Evolutionary conservation across 2,888 invertebrate species (phyloP), one percentile per base, ranked within the genome.

Genomic region (Troides helena): DNA sequence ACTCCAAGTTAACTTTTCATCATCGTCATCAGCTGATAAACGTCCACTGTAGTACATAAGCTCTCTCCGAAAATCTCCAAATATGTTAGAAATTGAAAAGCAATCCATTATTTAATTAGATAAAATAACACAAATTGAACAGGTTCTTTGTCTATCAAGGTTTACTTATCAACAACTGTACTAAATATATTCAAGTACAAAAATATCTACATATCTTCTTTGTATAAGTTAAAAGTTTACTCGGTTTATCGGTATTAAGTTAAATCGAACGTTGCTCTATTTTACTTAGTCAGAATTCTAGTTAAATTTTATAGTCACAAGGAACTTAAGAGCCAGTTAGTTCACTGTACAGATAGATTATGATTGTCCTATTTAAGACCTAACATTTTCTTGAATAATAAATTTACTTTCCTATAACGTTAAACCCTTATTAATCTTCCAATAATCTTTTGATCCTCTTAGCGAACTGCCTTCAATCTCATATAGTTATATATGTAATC

Each of bases 341-440:
- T 75, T 76, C 73, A 76, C 74, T 78, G 74, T 76, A 23, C 72
- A 76, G 75, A 76, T 74, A 72, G 70, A 75, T 72, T 66, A 65
- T 72, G 74, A 53, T 8, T 73, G 72, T 71, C 73, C 79, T 84
- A 84, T 80, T 81, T 69, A 81, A 76, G 78, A 79, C 84, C 83
- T 81, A 80, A 81, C 81, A 78, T 58, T 76, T 76, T 76, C 79
- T 79, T 80, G 80, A 81, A 74, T 78, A 72, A 72, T 72, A 68
- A 72, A 73, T 72, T 68, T 67, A 71, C 57, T 68, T 74, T 76
- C 74, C 74, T 71, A 72, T 73, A 75, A 73, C 68, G 71, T 73
- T 70, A 72, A 71, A 66, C 67, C 72, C 78, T 81, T 81, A 75
- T 80, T 80, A 80, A 83, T 81, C 81, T 79, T 77, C 75, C 74